phyloP scores from a whole-genome alignment of 2,797 vertebrate species.

The Bradypus variegatus region DNA sequence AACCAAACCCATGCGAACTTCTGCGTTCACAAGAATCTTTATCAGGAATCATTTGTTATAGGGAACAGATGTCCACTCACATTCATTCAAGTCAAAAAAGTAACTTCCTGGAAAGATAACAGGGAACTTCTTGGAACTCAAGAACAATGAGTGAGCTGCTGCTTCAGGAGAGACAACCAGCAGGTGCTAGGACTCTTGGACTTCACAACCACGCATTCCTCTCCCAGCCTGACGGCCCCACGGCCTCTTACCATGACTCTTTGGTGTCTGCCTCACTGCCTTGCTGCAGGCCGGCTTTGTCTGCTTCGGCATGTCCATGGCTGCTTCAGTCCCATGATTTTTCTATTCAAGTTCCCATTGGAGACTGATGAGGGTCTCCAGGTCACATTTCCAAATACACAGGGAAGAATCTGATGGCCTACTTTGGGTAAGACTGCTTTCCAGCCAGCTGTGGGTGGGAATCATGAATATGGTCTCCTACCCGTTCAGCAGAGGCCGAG shows the following conservation, averaged over 20 bases:
- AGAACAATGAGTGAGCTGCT: neutral
- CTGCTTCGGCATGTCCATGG: neutral
- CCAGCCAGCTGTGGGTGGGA: neutral
- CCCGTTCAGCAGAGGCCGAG: neutral
- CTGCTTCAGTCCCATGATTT: no score
- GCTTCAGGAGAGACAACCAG: neutral
- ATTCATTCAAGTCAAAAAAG: neutral
- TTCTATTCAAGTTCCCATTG: neutral
- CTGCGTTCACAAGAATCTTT: neutral
- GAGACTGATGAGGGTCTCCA: neutral
- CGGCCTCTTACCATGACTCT: rapidly evolving
- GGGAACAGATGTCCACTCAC: neutral
- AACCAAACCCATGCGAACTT: neutral
- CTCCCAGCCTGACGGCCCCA: neutral
- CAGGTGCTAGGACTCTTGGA: neutral
- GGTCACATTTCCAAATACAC: neutral
- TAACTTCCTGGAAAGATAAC: neutral
- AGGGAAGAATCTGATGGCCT: neutral
- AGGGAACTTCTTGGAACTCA: neutral
- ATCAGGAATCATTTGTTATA: neutral
- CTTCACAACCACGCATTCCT: no score
- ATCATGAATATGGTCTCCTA: neutral
- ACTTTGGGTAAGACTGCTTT: neutral
- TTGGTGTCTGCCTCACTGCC: neutral
- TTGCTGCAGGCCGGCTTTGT: neutral